Percentiles rank a stretch among this genome's conserved stretches.
phyloP scores from a whole-genome alignment of 2,888 invertebrate genomes.

The Hipparchia sbordonii region DNA sequence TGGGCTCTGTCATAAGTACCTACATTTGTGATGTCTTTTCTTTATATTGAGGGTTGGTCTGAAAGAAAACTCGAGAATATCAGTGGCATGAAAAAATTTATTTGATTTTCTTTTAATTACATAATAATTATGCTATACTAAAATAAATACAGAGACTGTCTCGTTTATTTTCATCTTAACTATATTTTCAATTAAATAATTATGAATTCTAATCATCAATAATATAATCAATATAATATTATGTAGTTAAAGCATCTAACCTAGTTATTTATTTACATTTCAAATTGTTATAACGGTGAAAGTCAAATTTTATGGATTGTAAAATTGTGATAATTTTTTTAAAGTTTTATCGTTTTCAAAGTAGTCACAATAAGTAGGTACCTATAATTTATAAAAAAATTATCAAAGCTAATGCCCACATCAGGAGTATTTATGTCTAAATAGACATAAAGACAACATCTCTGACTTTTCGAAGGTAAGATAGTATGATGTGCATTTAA shows the following conservation, averaged over 20 bases:
- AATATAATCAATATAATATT: slow-evolving; percentile 47
- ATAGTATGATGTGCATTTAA: no score
- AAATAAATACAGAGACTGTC: slow-evolving; percentile 81
- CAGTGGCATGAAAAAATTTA: slow-evolving; percentile 82
- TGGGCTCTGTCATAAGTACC: no score
- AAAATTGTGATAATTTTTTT: slow-evolving; percentile 31
- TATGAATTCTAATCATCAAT: slow-evolving; percentile 60
- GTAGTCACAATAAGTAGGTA: neutral
- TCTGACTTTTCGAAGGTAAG: no score
- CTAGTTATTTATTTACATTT: slow-evolving; percentile 77
- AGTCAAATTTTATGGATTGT: slow-evolving; percentile 19
- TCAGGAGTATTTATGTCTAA: neutral
- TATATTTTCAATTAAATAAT: slow-evolving; percentile 76
- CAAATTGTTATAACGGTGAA: slow-evolving; percentile 63
- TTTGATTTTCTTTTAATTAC: slow-evolving; percentile 79
- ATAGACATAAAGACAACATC: neutral
- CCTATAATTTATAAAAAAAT: neutral
- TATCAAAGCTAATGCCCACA: slow-evolving; percentile 17
- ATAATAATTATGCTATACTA: slow-evolving; percentile 72
- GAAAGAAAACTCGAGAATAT: slow-evolving; percentile 44
- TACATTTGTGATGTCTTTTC: no score
- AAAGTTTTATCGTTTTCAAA: slow-evolving; percentile 12
- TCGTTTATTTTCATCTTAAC: slow-evolving; percentile 69
- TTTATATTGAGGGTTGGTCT: no score
- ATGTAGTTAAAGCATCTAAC: slow-evolving; percentile 63